A percentile compares a stretch with the other conserved stretches of the same genome.
These are phyloP conservation scores for Nyctalus aviator DNA, from an alignment of 2,797 vertebrate genomes.

Conservation along the genomic window DNA sequence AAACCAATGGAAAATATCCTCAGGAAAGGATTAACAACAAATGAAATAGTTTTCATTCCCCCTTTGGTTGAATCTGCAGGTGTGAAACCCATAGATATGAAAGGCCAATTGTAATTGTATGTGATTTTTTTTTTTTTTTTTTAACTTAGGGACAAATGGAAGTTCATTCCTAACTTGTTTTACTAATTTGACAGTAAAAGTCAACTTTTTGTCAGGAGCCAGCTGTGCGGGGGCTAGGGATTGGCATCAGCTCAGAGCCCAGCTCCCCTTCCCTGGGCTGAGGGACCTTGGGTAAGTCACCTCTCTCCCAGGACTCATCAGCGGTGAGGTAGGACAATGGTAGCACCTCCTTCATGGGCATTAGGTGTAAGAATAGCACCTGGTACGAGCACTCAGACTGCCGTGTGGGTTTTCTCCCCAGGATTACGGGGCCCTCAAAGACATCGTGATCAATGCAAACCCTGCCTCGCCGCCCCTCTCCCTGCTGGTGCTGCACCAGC, in stretches of 20 bases:
- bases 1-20: too few species aligned
- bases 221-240: background rate
- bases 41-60: background rate
- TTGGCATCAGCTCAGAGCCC: background rate
- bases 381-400: too few species aligned
- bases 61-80: background rate
- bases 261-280: background rate
- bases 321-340: background rate
- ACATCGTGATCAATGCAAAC: constrained; percentile 97
- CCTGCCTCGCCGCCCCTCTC: constrained; percentile 93
- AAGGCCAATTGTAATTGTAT: background rate
- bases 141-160: background rate
- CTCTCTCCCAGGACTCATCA: background rate
- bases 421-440: constrained; percentile 95
- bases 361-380: background rate
- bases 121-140: background rate
- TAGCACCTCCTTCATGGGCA: background rate
- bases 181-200: background rate
- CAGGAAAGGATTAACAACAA: too few species aligned
- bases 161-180: background rate
- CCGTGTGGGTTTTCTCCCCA: constrained; percentile 68
- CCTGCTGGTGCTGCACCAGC: constrained; percentile 93
- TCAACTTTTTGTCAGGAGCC: background rate
- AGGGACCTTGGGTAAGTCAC: background rate
- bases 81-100: background rate